These are phyloP conservation scores for Nyctalus aviator DNA, from an alignment of 2,797 vertebrate genomes.

Conservation along the genomic window DNA sequence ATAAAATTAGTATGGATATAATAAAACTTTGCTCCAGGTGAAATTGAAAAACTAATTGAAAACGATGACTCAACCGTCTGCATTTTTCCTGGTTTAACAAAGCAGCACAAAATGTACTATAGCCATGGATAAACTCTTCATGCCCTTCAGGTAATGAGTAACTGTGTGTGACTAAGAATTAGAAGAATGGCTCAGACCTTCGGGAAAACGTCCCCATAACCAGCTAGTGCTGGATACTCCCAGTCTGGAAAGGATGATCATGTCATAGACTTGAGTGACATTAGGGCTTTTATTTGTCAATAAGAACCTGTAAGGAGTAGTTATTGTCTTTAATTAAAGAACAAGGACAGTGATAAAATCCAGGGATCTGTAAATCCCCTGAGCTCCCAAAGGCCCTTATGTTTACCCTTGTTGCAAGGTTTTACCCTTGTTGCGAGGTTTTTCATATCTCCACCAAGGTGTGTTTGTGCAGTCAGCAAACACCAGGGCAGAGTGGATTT, in stretches of 20 bases:
- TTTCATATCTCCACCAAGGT: constrained; percentile 18
- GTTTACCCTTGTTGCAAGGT: neutral
- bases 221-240: constrained; percentile 31
- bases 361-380: constrained; percentile 21
- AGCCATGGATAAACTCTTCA: constrained; percentile 65
- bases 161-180: constrained; percentile 83
- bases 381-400: neutral
- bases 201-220: neutral
- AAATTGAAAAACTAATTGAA: constrained; percentile 78
- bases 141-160: constrained; percentile 83
- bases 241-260: constrained; percentile 31
- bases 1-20: constrained; percentile 58
- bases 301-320: neutral
- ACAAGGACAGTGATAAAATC: neutral
- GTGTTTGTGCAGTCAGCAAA: constrained; percentile 44
- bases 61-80: constrained; percentile 84
- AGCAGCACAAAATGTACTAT: constrained; percentile 65
- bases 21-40: constrained; percentile 60
- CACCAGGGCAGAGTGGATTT: neutral
- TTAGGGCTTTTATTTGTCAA: constrained; percentile 39
- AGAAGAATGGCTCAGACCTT: constrained; percentile 71
- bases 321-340: constrained; percentile 37
- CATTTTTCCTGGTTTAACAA: constrained; percentile 80
- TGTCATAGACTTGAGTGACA: neutral
- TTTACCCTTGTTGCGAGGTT: neutral